Evolutionary conservation across 2,888 invertebrate species (phyloP), one percentile per base, ranked within the genome.

Genomic region (Willowsia nigromaculata): DNA sequence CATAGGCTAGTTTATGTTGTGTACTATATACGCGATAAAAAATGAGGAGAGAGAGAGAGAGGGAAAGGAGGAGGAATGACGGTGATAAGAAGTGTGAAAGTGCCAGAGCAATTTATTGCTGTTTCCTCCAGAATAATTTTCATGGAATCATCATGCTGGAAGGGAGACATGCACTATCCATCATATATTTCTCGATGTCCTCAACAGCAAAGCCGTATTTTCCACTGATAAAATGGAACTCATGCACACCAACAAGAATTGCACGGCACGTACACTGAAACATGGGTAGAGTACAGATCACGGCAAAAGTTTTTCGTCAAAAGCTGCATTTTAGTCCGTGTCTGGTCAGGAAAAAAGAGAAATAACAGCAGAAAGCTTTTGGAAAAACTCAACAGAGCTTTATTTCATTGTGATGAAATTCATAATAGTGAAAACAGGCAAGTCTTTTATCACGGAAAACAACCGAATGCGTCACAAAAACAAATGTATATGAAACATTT

Each of bases 101-200:
- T 22, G 27, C 15, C 83, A 13, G 83, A 68, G 22, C 65, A 83
- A 83, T 65, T 81, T 81, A 81, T 81, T 62, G 15, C 27, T 18
- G 59, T 18, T 81, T 81, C 11, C 81, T 18, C n/a, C 15, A 68
- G 18, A 40, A 18, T 40, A 40, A 37, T 40, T 68, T 68, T 37
- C 40, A 0, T 22, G 18, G 40, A 68, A 68, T 68, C 13, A 33
- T 33, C 33, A 40, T 68, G 18, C 40, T 40, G 13, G 40, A 5
- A 50, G n/a, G 6, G 50, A 22, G 27, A 13, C 4, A 0, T 7
- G n/a, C 33, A 1, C 25, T 11, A 76, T 76, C 47, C 27, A 50
- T 76, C 74, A 76, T 47, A 74, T 43, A 74, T n/a, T n/a, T n/a
- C n/a, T n/a, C n/a, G n/a, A n/a, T n/a, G n/a, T n/a, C n/a, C n/a